phyloP scores from a whole-genome alignment of 2,113 vertebrate genomes.

The Poecile atricapillus region DNA sequence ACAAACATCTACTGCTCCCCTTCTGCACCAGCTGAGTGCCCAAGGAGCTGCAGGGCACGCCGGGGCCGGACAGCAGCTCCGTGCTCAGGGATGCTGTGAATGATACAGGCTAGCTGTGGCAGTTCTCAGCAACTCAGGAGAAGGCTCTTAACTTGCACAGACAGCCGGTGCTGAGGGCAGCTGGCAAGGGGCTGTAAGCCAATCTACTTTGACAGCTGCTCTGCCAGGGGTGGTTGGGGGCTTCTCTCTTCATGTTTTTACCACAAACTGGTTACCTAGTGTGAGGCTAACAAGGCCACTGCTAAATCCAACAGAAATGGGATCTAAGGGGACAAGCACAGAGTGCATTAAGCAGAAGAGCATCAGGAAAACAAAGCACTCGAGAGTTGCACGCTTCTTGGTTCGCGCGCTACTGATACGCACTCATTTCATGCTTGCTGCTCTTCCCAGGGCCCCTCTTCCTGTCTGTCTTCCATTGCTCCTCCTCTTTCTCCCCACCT shows the following conservation, averaged over 20 bases:
- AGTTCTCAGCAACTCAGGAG: constrained; percentile 51
- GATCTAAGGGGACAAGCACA: neutral
- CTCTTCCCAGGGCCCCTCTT: neutral
- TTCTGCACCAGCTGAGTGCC: constrained; percentile 6
- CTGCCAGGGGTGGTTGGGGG: constrained; percentile 7
- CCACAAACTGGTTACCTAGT: constrained; percentile 45
- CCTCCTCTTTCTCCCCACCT: neutral
- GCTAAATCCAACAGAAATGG: neutral
- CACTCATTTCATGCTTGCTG: neutral
- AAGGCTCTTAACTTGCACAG: constrained; percentile 7
- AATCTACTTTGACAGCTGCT: constrained; percentile 35
- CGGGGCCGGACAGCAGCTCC: neutral
- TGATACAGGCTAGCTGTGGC: constrained; percentile 55
- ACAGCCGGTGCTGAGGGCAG: constrained; percentile 43
- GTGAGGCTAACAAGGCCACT: neutral
- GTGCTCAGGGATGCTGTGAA: constrained; percentile 35
- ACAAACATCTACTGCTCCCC: neutral
- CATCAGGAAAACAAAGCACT: constrained; percentile 10
- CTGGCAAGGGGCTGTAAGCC: constrained; percentile 38
- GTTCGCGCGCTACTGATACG: neutral
- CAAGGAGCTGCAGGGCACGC: neutral
- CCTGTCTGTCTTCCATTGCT: neutral
- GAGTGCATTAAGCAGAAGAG: neutral
- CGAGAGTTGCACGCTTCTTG: neutral
- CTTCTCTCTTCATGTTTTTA: constrained; percentile 16